Conservation (phyloP, 2,888 invertebrate species). For the Alviniconcha strummeri region DNA sequence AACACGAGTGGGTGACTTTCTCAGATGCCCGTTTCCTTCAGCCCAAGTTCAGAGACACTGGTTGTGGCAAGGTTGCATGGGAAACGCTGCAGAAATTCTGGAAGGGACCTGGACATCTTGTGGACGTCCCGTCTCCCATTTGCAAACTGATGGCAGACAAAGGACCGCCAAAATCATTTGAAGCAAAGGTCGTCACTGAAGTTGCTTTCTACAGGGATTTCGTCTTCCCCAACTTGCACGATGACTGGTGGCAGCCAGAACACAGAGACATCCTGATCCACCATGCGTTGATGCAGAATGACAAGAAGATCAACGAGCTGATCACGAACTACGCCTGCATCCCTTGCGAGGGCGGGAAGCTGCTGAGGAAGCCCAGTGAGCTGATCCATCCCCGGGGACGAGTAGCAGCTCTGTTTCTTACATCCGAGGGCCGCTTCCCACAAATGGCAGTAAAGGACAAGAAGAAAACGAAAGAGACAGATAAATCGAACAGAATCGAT, state of each 20-base stretch:
- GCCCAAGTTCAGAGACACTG: conserved; percentile 32
- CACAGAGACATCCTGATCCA: conserved; percentile 42
- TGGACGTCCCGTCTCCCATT: conserved; percentile 36
- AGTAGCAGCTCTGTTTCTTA: conserved; percentile 48
- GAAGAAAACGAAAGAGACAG: neutral
- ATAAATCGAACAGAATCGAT: conserved; percentile 15
- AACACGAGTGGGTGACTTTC: conserved; percentile 24
- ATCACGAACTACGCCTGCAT: conserved; percentile 51
- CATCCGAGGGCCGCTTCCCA: conserved; percentile 57
- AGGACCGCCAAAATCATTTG: conserved; percentile 27
- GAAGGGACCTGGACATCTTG: conserved; percentile 20
- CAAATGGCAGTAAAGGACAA: neutral
- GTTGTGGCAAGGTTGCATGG: conserved; percentile 32
- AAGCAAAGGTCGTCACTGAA: conserved; percentile 16
- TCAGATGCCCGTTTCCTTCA: conserved; percentile 47
- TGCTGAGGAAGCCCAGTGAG: conserved; percentile 47
- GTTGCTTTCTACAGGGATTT: conserved; percentile 47
- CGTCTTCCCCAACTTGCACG: conserved; percentile 51
- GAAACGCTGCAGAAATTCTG: conserved; percentile 32
- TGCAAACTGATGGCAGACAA: conserved; percentile 35
- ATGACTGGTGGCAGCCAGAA: conserved; percentile 26
- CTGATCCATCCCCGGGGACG: conserved; percentile 52
- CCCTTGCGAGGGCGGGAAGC: conserved; percentile 52
- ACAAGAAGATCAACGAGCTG: conserved; percentile 48
- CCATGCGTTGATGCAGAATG: conserved; percentile 47